Evolutionary conservation across 2,797 vertebrate genomes (phyloP).

Genomic region (Pseudocheirus occidentalis): DNA sequence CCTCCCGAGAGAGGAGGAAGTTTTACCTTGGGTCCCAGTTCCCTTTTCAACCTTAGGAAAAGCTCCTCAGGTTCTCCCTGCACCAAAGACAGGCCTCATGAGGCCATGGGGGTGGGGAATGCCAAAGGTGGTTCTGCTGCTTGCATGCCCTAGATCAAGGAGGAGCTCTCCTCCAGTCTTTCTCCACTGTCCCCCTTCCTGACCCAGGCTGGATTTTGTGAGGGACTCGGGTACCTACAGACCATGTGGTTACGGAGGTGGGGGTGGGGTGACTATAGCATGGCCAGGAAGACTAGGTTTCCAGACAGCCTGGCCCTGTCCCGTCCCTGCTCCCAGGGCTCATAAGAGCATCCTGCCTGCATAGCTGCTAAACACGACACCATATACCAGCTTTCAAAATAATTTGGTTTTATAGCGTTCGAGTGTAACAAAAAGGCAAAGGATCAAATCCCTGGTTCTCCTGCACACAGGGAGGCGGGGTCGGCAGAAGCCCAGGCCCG

Average conservation of each 20-base stretch:
- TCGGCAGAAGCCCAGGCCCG: conserved; percentile 69
- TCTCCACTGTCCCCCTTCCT: not conserved
- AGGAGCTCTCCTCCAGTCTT: too few species aligned
- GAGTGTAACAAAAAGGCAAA: conserved; percentile 83
- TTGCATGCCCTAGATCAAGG: not conserved
- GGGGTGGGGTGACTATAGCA: not conserved
- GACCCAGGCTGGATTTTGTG: too few species aligned
- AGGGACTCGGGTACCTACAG: not conserved
- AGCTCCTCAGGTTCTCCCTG: not conserved
- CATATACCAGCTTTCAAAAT: conserved; percentile 85
- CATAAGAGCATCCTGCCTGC: conserved; percentile 52
- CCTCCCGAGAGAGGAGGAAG: not conserved
- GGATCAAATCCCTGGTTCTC: conserved; percentile 83
- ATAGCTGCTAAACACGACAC: conserved; percentile 86
- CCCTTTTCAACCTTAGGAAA: not conserved
- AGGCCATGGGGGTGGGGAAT: not conserved
- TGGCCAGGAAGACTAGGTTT: not conserved
- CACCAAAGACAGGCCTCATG: not conserved
- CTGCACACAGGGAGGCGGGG: conserved; percentile 79
- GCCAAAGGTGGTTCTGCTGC: not conserved
- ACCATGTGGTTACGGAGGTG: not conserved
- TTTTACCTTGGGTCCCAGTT: too few species aligned
- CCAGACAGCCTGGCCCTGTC: conserved; percentile 59
- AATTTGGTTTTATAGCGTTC: conserved; percentile 87
- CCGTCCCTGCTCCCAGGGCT: conserved; percentile 16